phyloP scores from a whole-genome alignment of 2,797 vertebrate species.

The Lacerta bilineata region DNA sequence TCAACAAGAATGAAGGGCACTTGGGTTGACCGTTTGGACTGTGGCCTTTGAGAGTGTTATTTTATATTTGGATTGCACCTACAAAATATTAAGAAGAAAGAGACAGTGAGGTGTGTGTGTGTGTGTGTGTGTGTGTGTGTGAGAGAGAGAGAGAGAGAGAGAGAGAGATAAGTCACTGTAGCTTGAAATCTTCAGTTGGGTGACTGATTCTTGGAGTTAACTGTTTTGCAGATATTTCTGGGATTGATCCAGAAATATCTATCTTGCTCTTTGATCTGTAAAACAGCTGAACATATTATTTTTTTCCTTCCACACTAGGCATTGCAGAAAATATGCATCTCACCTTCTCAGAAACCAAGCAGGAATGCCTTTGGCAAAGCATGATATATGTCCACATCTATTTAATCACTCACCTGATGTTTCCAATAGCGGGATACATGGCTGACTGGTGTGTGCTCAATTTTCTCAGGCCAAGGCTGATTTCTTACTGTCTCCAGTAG shows the following conservation, averaged over 20 bases:
- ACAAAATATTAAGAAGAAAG: conserved; percentile 45
- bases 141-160: too few species aligned
- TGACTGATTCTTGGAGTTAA: conserved; percentile 22
- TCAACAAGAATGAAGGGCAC: conserved; percentile 23
- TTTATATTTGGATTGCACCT: conserved; percentile 53
- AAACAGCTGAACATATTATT: background rate
- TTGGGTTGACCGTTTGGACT: conserved; percentile 4
- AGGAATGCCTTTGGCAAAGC: background rate
- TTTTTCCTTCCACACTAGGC: background rate
- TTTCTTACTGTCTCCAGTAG: background rate
- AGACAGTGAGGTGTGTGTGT: background rate
- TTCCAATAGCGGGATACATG: background rate
- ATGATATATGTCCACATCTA: background rate
- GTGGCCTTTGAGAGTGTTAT: conserved; percentile 36
- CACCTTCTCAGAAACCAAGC: background rate
- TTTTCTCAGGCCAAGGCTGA: background rate
- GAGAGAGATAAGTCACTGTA: conserved; percentile 55
- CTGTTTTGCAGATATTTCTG: too few species aligned
- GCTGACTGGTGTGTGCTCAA: background rate
- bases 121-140: too few species aligned
- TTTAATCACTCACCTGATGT: background rate
- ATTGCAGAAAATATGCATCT: background rate
- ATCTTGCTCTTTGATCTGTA: background rate
- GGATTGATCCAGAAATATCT: background rate
- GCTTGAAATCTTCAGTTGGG: conserved; percentile 30